A percentile compares a stretch with the other conserved stretches of the same genome.
These are phyloP conservation scores for Drosophila parvula DNA, from an alignment of 1,140 invertebrate species.

Conservation along the genomic window DNA sequence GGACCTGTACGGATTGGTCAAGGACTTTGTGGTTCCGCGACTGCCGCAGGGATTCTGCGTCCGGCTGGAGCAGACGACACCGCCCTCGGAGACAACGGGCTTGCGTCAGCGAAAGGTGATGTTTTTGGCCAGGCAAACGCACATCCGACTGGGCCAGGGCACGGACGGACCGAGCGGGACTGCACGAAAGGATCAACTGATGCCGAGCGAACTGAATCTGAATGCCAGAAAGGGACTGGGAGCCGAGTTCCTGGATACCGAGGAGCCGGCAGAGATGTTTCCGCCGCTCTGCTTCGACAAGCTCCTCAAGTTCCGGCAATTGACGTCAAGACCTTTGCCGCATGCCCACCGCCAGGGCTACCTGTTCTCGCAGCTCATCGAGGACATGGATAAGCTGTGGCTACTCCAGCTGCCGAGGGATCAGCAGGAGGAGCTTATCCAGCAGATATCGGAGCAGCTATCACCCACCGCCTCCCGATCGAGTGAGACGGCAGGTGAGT, in stretches of 20 bases:
- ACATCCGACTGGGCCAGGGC: slow-evolving; percentile 48
- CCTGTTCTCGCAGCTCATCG: slow-evolving; percentile 78
- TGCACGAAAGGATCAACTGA: background rate
- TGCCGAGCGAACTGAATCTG: background rate
- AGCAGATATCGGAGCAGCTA: slow-evolving; percentile 74
- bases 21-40: slow-evolving; percentile 81
- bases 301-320: slow-evolving; percentile 69
- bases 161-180: too few relatives aligned
- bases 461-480: slow-evolving; percentile 54
- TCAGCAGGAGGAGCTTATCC: slow-evolving; percentile 66
- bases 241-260: slow-evolving; percentile 67
- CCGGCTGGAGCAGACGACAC: slow-evolving; percentile 65
- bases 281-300: slow-evolving; percentile 73
- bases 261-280: slow-evolving; percentile 73
- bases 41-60: slow-evolving; percentile 79
- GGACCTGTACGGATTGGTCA: slow-evolving; percentile 74
- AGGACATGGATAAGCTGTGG: slow-evolving; percentile 77
- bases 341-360: slow-evolving; percentile 47
- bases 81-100: slow-evolving; percentile 25
- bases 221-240: background rate
- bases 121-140: slow-evolving; percentile 69
- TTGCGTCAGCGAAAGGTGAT: slow-evolving; percentile 49
- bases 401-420: slow-evolving; percentile 69
- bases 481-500: slow-evolving; percentile 15
- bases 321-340: slow-evolving; percentile 9